Base-by-base conservation (phyloP, 2,797 vertebrate genomes). In the Poecilia gillii region DNA sequence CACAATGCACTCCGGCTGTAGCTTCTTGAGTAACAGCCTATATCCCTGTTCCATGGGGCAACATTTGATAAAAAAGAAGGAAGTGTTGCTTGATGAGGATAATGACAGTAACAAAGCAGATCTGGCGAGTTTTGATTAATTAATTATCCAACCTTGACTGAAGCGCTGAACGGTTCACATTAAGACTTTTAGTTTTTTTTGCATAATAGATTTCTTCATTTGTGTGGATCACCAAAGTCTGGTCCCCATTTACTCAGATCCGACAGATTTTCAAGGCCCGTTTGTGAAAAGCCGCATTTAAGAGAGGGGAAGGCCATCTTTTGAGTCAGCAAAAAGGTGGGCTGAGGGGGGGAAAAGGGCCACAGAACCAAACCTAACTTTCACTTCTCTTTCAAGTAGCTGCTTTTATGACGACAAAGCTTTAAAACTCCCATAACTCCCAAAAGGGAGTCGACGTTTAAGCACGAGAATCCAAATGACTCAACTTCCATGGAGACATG, bases 11-110 rank as follows among this genome's bases (percentile, higher is more conserved):
- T 2, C 39, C 64, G 75, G 64, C 2, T 45, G 47, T 47, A 47
- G 36, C 47, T 74, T 85, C 75, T 68, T 47, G 13, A 85, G 75
- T 43, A 41, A 43, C 33, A 51, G 36, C 23, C 57, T 41, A 66
- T 80, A 64, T 78, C 72, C 25, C 39, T 81, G 39, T 81, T 5
- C 75, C 78, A 57, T 47, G 57, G 78, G 73, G 25, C 71, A n/a
- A 57, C 55, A n/a, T 28, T 57, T 57, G n/a, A 28, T 13, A 31
- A 57, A 33, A 33, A 33, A 7, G 6, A 41, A 41, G 39, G 12
- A 59, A 59, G 2, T 33, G 28, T 62, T 62, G 28, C 55, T 59
- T 14, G 12, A 59, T 59, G 9, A 28, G 12, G 12, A 13, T 7
- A 59, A 14, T 59, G 31, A 59, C 53, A 4, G n/a, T 5, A 57